Base-by-base conservation (phyloP, 92 coral and sea anemone species). In the Zoanthus solanderi region DNA sequence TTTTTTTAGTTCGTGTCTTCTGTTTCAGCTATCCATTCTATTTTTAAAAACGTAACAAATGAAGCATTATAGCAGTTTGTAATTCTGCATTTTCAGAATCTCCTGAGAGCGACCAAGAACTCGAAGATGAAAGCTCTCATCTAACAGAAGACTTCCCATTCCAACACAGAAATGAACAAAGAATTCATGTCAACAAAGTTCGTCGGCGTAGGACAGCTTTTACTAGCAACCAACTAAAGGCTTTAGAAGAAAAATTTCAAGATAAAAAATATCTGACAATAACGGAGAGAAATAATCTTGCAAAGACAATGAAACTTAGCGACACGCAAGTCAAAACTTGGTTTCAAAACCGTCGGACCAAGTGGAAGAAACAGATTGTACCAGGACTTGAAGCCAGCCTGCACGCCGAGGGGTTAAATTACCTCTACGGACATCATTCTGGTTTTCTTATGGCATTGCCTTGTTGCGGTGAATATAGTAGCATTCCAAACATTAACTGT, bases 321-420 rank as follows among this genome's bases (percentile, higher is more conserved):
- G 99, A 96, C 84, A 96, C 99, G 32, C 99, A 96, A 87, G 98
- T 96, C 65, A 96, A 96, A 79, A 96, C 99, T 1, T 96, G 99
- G 99, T 96, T 96, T 74, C 99, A 96, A 83, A 96, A 96, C 57
- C 89, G 99, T 46, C 90, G 99, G 66, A 96, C 99, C 28, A 96
- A 96, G 87, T 96, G 99, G 99, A 96, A 96, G 84, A 96, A 96
- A 76, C 99, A 96, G 92, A 95, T 93, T 92, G 95, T 93, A 45
- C 98, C 98, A 6, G 98, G 93, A 11, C 90, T 86, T 73, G 98
- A 94, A 42, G 94, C 94, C 0, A 89, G 93, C n/a, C 72, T 94
- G 18, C 94, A 93, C 14, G 89, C 87, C 84, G 98, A 94, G 15
- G 95, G 91, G 15, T 48, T 92, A 29, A 89, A 75, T 42, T 84